Evolutionary conservation across 2,113 vertebrate species (phyloP).

Genomic region (Romanogobio albipinnatus): DNA sequence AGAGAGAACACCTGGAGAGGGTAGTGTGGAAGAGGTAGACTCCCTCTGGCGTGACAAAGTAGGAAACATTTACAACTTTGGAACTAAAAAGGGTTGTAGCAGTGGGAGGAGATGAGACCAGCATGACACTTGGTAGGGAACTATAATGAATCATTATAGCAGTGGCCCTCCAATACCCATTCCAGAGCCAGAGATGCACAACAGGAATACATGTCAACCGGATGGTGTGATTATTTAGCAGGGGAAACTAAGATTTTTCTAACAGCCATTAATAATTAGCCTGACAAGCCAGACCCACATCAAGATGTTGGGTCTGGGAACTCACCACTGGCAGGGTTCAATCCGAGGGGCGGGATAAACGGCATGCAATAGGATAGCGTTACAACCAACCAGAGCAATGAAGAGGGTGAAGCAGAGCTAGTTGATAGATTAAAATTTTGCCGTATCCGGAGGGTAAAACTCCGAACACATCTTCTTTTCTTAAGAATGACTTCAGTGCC

Average conservation of each 20-base stretch:
- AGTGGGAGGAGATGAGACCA: constrained; percentile 19
- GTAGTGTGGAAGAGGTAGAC: not conserved
- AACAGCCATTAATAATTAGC: not conserved
- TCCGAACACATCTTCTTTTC: too few species aligned
- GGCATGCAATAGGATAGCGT: too few species aligned
- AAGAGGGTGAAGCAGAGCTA: too few species aligned
- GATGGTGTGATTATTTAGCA: not conserved
- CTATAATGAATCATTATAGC: constrained; percentile 6
- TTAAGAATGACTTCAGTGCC: too few species aligned
- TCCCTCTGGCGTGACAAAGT: constrained; percentile 4
- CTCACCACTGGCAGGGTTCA: too few species aligned
- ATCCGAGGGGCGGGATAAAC: too few species aligned
- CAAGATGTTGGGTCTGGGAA: too few species aligned
- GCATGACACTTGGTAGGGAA: not conserved
- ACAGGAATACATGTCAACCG: not conserved
- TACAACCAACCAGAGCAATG: too few species aligned
- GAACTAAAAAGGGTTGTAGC: not conserved
- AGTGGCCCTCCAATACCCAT: not conserved
- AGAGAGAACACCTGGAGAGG: not conserved
- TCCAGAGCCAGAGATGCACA: not conserved
- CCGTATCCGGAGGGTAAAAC: too few species aligned
- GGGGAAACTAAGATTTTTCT: not conserved
- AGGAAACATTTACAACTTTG: constrained; percentile 1
- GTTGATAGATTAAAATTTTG: too few species aligned
- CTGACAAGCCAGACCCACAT: too few species aligned